Evolutionary conservation across 1,140 invertebrate genomes (phyloP).

Genomic region (Maniola jurtina): DNA sequence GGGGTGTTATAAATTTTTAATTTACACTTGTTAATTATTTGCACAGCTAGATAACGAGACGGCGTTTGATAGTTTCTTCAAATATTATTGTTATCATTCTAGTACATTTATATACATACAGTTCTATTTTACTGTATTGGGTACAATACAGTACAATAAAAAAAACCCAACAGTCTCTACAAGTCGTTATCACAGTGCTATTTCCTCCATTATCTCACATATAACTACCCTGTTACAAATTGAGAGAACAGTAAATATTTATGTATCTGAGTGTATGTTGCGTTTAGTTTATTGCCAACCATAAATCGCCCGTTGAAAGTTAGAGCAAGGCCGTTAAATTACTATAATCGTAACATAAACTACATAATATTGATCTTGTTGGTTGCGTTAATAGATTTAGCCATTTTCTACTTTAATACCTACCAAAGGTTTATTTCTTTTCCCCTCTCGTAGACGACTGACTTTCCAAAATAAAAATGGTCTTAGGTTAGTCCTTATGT

Average conservation of each 20-base stretch:
- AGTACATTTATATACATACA: too few species aligned
- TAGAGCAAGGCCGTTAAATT: conserved; percentile 24
- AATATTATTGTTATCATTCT: too few species aligned
- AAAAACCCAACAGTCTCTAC: background rate
- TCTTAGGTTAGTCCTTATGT: too few species aligned
- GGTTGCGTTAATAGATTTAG: background rate
- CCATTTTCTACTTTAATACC: background rate
- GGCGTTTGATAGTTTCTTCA: too few species aligned
- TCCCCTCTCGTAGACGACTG: background rate
- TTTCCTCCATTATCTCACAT: conserved; percentile 2
- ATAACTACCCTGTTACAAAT: conserved; percentile 6
- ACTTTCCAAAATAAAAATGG: too few species aligned
- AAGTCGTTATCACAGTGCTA: background rate
- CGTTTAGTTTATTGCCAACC: conserved; percentile 25
- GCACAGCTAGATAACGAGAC: too few species aligned
- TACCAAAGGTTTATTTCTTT: background rate
- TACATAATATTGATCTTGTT: conserved; percentile 1
- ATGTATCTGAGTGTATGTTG: conserved; percentile 21
- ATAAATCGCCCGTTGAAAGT: conserved; percentile 25
- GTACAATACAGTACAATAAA: too few species aligned
- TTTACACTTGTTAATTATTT: too few species aligned
- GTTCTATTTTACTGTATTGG: too few species aligned
- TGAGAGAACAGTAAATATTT: conserved; percentile 26
- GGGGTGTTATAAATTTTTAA: too few species aligned
- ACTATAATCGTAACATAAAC: conserved; percentile 25